These are phyloP conservation scores for Halictus rubicundus DNA, from an alignment of 1,140 invertebrate genomes.

Conservation along the genomic window DNA sequence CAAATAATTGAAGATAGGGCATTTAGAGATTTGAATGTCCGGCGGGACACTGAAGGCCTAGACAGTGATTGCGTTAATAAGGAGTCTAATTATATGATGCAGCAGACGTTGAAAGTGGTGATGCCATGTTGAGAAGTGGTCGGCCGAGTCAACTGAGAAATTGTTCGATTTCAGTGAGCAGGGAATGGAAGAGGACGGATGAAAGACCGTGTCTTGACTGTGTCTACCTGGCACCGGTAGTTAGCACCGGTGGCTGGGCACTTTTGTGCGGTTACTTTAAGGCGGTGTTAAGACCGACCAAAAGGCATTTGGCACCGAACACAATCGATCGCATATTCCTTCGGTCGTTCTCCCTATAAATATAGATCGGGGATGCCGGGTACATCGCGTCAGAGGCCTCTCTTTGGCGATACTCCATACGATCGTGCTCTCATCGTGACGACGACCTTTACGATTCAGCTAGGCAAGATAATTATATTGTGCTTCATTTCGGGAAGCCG, in stretches of 20 bases:
- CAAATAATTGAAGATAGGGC: no score
- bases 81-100: no score
- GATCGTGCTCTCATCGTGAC: slow-evolving; percentile 53
- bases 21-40: no score
- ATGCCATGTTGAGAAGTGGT: no score
- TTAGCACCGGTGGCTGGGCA: slow-evolving; percentile 36
- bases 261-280: slow-evolving; percentile 51
- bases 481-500: slow-evolving; percentile 44
- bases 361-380: slow-evolving; percentile 72
- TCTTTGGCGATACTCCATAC: slow-evolving; percentile 72
- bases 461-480: slow-evolving; percentile 46
- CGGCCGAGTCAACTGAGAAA: no score
- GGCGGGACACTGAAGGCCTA: no score
- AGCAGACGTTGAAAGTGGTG: no score
- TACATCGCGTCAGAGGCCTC: slow-evolving; percentile 59
- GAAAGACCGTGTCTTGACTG: no score
- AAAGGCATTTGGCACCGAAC: slow-evolving; percentile 69
- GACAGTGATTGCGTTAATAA: no score
- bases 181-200: not conserved
- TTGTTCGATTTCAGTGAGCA: not conserved
- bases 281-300: slow-evolving; percentile 43
- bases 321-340: slow-evolving; percentile 77
- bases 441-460: slow-evolving; percentile 50
- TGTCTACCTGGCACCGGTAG: slow-evolving; percentile 13
- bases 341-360: slow-evolving; percentile 77